These are phyloP conservation scores for Sebastiscus albofasciatus DNA, from an alignment of 2,797 vertebrate genomes.

Conservation along the genomic window DNA sequence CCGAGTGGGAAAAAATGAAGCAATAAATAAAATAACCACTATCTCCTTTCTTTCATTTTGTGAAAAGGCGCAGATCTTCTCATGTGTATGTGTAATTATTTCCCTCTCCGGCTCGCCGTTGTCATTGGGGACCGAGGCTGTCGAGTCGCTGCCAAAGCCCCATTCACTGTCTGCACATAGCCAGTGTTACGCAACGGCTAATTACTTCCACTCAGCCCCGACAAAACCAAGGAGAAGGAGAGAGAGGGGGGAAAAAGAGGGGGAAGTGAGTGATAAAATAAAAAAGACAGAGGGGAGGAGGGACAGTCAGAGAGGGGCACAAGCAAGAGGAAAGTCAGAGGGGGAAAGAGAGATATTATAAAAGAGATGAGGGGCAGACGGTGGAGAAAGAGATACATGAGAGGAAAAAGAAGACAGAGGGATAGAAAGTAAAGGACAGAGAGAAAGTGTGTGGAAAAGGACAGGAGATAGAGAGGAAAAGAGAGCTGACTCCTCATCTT, in stretches of 20 bases:
- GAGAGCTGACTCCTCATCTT: not conserved
- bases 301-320: not conserved
- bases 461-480: not conserved
- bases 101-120: slow-evolving; percentile 60
- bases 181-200: slow-evolving; percentile 78
- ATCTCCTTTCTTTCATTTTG: slow-evolving; percentile 57
- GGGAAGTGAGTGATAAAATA: slow-evolving; percentile 38
- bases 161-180: slow-evolving; percentile 76
- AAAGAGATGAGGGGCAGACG: slow-evolving; percentile 9
- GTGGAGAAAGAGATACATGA: not conserved
- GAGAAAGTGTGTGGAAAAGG: not conserved
- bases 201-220: slow-evolving; percentile 78
- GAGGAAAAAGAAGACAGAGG: not conserved
- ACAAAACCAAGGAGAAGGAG: slow-evolving; percentile 45
- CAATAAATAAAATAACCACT: slow-evolving; percentile 65
- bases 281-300: slow-evolving; percentile 25
- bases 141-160: slow-evolving; percentile 68
- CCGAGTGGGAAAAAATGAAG: slow-evolving; percentile 33
- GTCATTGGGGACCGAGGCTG: slow-evolving; percentile 60
- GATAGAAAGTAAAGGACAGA: not conserved
- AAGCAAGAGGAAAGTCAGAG: not conserved
- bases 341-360: slow-evolving; percentile 2
- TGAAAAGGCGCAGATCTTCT: slow-evolving; percentile 64
- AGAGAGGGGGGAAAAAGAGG: slow-evolving; percentile 1
- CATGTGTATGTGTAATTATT: slow-evolving; percentile 76